phyloP scores from a whole-genome alignment of 1,140 invertebrate species.

The Heliconius congener region DNA sequence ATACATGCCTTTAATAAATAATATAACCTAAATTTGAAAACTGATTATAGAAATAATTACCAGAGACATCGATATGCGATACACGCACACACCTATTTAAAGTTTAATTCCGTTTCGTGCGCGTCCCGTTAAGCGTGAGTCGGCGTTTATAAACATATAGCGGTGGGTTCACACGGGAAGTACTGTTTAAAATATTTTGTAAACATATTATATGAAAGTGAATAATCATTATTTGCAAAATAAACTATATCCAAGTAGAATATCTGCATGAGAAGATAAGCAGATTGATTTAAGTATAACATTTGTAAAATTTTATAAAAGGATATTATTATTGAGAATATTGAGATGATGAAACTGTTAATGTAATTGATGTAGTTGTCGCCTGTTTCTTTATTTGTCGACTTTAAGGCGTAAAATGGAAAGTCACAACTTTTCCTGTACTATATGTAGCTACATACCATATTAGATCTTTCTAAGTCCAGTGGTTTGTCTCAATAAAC shows the following conservation, averaged over 20 bases:
- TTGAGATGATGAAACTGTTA: no score
- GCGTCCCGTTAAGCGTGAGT: constrained; percentile 29
- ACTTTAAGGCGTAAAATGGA: no score
- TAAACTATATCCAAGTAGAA: neutral
- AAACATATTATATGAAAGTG: constrained; percentile 1
- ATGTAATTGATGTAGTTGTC: no score
- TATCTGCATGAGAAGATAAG: neutral
- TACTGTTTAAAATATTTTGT: neutral
- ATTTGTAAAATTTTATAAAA: no score
- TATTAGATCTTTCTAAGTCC: no score
- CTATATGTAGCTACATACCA: no score
- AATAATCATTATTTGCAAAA: no score
- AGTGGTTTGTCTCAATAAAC: no score
- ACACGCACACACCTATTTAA: constrained; percentile 6
- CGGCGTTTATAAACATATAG: neutral
- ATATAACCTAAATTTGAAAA: neutral
- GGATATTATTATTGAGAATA: no score
- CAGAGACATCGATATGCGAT: constrained; percentile 9
- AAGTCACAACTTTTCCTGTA: no score
- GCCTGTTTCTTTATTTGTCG: no score
- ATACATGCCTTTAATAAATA: no score
- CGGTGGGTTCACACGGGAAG: constrained; percentile 7
- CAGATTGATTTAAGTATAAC: neutral
- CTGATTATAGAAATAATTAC: constrained; percentile 15
- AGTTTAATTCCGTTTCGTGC: constrained; percentile 22